Base-by-base conservation (phyloP, 2,113 vertebrate species). In the Myotis lucifugus region DNA sequence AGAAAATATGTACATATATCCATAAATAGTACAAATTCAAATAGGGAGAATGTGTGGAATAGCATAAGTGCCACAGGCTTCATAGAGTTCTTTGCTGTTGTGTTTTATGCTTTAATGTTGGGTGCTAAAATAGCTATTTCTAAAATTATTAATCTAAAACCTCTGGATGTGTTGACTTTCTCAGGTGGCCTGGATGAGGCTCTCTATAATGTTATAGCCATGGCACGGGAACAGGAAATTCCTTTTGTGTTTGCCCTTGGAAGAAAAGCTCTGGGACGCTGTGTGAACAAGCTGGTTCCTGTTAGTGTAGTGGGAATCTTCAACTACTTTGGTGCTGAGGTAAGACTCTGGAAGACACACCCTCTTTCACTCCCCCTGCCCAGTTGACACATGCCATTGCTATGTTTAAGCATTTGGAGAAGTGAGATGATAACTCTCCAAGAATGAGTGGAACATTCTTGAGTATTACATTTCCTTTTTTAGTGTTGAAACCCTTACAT, bases 261-360 rank as follows among this genome's bases (percentile, higher is more conserved):
- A 54, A 99, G 99, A 64, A 99, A 99, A 97, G 99, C 99, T 77
- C 98, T 99, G 0, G 99, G 99, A 29, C 99, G 99, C 82, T 99
- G 99, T 10, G 99, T 99, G 95, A 99, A 99, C 98, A 99, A 99
- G 97, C 98, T 99, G 85, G 99, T 99, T 95, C 99, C 99, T 70
- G 99, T 99, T 34, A 99, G 99, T 1, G 99, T 99, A 3, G 99
- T 99, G 56, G 99, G 99, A 3, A 99, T 99, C 98, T 99, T 99
- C 98, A 99, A 99, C 98, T 99, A 98, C 95, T 99, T 98, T 0
- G 99, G 99, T 94, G 99, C 99, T 64, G 99, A 99, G 99, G 99
- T 99, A 97, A 78, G 96, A 72, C 61, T 64, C 88, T 9, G 32
- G 85, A 70, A 73, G 34, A 48, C 10, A 40, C 8, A 32, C 12